phyloP scores from a whole-genome alignment of 2,797 vertebrate genomes.

The Takifugu rubripes region DNA sequence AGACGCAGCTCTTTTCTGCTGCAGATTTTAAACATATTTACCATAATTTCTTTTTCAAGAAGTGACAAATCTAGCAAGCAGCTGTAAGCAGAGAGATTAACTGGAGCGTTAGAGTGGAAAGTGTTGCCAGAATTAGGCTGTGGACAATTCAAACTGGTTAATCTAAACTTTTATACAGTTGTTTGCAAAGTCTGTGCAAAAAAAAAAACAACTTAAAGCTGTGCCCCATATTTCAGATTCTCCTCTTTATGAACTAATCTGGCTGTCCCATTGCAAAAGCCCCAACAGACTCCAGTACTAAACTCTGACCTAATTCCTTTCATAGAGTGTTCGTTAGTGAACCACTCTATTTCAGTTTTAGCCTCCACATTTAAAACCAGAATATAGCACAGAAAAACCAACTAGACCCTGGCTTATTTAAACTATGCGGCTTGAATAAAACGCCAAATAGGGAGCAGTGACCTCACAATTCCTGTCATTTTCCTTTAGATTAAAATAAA shows the following conservation, averaged over 20 bases:
- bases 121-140: neutral
- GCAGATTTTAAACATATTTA: slow-evolving; percentile 3
- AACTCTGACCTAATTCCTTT: neutral
- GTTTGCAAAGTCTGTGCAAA: neutral
- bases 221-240: neutral
- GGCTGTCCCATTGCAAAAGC: neutral
- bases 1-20: neutral
- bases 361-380: neutral
- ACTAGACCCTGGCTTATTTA: neutral
- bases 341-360: neutral
- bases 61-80: neutral
- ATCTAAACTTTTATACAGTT: neutral
- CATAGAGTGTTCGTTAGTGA: neutral
- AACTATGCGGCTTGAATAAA: too few species aligned
- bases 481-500: too few species aligned
- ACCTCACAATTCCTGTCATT: too few species aligned
- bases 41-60: slow-evolving; percentile 1
- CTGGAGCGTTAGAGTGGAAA: neutral
- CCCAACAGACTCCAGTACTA: neutral
- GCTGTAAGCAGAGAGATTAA: slow-evolving; percentile 1
- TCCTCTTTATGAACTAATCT: neutral
- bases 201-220: neutral
- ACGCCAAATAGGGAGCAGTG: too few species aligned
- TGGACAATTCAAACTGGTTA: neutral
- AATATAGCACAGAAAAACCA: neutral